Conservation (phyloP, 2,888 invertebrate genomes). For the Melanostoma mellinum region DNA sequence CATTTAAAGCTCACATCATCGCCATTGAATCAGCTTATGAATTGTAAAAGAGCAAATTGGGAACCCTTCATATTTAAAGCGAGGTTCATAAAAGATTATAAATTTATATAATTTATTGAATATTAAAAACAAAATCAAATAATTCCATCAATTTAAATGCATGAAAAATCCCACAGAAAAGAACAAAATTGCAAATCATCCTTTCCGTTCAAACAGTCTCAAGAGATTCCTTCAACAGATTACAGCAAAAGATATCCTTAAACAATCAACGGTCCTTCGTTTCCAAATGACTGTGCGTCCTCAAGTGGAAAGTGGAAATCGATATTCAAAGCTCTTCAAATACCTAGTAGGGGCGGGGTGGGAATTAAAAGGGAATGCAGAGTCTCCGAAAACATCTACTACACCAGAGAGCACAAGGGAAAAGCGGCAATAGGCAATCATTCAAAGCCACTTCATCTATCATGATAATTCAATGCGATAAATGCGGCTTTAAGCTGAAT, state of each 20-base stretch:
- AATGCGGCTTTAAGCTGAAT: slow-evolving; percentile 66
- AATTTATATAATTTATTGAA: too few relatives aligned
- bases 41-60: too few relatives aligned
- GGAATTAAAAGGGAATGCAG: slow-evolving; percentile 40
- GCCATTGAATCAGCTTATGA: too few relatives aligned
- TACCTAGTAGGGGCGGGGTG: slow-evolving; percentile 20
- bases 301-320: slow-evolving; percentile 61
- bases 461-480: slow-evolving; percentile 69
- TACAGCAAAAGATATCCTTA: slow-evolving; percentile 49
- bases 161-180: slow-evolving; percentile 31
- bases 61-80: too few relatives aligned
- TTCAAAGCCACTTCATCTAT: slow-evolving; percentile 66
- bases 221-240: slow-evolving; percentile 54
- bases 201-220: slow-evolving; percentile 25
- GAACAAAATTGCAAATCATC: slow-evolving; percentile 61
- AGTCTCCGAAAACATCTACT: slow-evolving; percentile 45
- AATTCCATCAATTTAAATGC: slow-evolving; percentile 57
- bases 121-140: not conserved
- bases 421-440: slow-evolving; percentile 36
- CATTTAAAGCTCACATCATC: too few relatives aligned
- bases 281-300: slow-evolving; percentile 18
- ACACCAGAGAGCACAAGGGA: slow-evolving; percentile 27
- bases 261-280: slow-evolving; percentile 59
- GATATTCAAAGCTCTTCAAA: slow-evolving; percentile 53
- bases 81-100: too few relatives aligned